phyloP scores from a whole-genome alignment of 2,888 invertebrate genomes.

The Rhagonycha lutea region DNA sequence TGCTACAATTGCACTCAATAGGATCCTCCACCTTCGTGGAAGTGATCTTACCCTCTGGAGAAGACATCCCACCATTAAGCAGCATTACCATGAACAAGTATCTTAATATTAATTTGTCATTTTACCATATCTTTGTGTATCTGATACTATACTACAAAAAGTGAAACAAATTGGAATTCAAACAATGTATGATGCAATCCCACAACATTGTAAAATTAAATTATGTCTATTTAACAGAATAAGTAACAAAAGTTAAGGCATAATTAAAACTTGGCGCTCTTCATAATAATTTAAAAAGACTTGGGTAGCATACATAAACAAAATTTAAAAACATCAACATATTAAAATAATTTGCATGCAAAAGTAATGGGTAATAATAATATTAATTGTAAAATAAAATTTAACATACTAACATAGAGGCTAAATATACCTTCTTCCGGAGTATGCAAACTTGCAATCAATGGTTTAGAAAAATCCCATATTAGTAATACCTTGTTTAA shows the following conservation, averaged over 20 bases:
- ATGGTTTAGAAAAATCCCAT: slow-evolving; percentile 15
- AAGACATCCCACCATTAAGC: too few relatives aligned
- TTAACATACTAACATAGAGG: neutral
- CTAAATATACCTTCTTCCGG: neutral
- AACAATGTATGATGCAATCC: neutral
- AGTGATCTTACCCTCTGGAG: too few relatives aligned
- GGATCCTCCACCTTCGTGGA: too few relatives aligned
- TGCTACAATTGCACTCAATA: too few relatives aligned
- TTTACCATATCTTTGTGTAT: too few relatives aligned
- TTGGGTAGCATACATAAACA: neutral
- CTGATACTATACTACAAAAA: too few relatives aligned
- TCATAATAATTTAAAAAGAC: neutral
- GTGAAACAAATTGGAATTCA: neutral
- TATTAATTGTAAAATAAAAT: neutral
- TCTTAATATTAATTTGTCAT: too few relatives aligned
- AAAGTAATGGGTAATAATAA: neutral
- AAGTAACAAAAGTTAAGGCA: neutral
- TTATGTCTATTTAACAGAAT: neutral
- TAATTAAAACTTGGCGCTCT: neutral
- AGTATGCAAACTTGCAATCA: neutral
- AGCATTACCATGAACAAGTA: too few relatives aligned
- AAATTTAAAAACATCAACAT: neutral
- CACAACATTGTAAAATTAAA: neutral
- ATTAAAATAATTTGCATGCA: neutral
- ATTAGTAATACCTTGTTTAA: slow-evolving; percentile 37